These are phyloP conservation scores for Volucella bombylans DNA, from an alignment of 2,888 invertebrate genomes.

Conservation along the genomic window DNA sequence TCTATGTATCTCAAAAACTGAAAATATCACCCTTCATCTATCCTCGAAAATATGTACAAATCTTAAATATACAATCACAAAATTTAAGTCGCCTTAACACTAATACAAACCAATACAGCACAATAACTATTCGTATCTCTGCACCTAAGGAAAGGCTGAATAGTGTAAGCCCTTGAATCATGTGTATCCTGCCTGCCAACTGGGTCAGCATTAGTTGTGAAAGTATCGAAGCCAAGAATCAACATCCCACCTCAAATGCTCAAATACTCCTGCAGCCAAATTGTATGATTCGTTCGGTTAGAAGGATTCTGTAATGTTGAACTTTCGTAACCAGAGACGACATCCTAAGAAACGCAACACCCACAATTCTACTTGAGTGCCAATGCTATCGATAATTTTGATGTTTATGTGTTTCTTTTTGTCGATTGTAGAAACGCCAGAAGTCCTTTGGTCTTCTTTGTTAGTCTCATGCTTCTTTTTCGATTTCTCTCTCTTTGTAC, in stretches of 20 bases:
- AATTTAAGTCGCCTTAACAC: conserved; percentile 45
- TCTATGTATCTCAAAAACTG: too few species aligned
- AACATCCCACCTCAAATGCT: conserved; percentile 44
- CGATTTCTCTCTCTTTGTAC: conserved; percentile 3
- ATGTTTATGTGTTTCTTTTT: conserved; percentile 33
- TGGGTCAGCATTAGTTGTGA: conserved; percentile 53
- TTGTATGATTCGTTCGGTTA: conserved; percentile 57
- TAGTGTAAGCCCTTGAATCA: conserved; percentile 5
- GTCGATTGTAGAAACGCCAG: conserved; percentile 8
- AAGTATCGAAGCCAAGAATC: conserved; percentile 61
- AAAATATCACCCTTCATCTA: too few species aligned
- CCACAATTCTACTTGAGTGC: conserved; percentile 62
- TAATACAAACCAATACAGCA: conserved; percentile 36
- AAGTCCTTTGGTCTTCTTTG: conserved; percentile 38
- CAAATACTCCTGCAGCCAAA: conserved; percentile 12
- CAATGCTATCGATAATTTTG: conserved; percentile 62
- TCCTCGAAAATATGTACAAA: too few species aligned
- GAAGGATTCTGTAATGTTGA: conserved; percentile 47
- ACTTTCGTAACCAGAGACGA: conserved; percentile 38
- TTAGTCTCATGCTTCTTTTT: conserved; percentile 57
- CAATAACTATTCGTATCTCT: conserved; percentile 7
- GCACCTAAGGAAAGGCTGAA: conserved; percentile 3
- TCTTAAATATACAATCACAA: conserved; percentile 41
- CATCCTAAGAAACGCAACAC: conserved; percentile 54
- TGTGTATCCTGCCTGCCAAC: conserved; percentile 49